Conservation (phyloP, 2,888 invertebrate genomes). For the Aporophyla nigra region DNA sequence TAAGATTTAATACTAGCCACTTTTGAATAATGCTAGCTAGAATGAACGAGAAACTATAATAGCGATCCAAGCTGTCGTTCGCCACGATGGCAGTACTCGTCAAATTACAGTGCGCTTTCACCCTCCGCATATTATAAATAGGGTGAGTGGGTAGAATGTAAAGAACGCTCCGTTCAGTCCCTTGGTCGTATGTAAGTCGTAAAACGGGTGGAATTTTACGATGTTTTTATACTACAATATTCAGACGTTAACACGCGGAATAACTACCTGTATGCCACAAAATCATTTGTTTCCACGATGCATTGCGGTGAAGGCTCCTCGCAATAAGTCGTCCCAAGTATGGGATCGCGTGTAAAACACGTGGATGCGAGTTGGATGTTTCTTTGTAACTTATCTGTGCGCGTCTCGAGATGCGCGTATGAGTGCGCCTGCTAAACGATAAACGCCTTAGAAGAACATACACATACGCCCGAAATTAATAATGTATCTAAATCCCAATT, state of each 20-base stretch:
- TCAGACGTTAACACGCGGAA: background rate
- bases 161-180: background rate
- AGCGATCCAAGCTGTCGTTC: constrained; percentile 4
- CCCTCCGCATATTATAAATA: constrained; percentile 35
- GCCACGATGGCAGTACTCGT: background rate
- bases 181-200: constrained; percentile 1
- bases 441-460: background rate
- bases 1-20: constrained; percentile 13
- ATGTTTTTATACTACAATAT: constrained; percentile 23
- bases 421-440: background rate
- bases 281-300: constrained; percentile 7
- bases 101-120: constrained; percentile 11
- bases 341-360: background rate
- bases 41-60: background rate
- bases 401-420: background rate
- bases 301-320: background rate
- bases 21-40: constrained; percentile 20
- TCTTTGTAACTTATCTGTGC: background rate
- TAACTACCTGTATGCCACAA: constrained; percentile 4
- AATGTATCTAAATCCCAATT: background rate
- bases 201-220: constrained; percentile 37
- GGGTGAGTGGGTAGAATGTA: constrained; percentile 20
- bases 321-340: background rate
- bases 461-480: background rate
- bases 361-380: background rate